phyloP scores from a whole-genome alignment of 2,888 invertebrate species.

The Reticulitermes lucifugus region DNA sequence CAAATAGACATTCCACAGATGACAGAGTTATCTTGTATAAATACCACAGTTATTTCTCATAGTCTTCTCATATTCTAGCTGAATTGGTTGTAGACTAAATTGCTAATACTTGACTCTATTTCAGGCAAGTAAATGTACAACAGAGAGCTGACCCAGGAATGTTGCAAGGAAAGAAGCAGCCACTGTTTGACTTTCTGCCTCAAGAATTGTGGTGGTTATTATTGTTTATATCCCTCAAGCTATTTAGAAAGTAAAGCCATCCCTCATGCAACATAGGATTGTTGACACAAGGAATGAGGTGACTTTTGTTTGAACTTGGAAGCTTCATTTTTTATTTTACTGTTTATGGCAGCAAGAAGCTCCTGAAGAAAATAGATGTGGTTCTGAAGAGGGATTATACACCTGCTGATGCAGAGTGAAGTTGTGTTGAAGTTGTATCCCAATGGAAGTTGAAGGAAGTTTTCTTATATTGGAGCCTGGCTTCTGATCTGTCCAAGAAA shows the following conservation, averaged over 20 bases:
- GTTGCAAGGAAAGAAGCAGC: slow-evolving; percentile 13
- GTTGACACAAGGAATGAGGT: background rate
- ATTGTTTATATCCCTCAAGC: background rate
- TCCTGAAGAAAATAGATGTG: slow-evolving; percentile 16
- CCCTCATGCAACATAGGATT: slow-evolving; percentile 12
- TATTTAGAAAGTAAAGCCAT: background rate
- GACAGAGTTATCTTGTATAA: too few species aligned
- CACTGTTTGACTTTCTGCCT: background rate
- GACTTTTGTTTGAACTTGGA: slow-evolving; percentile 11
- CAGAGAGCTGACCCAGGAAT: slow-evolving; percentile 2
- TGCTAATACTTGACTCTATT: background rate
- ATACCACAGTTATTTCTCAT: too few species aligned
- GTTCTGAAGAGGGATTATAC: background rate
- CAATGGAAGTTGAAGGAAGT: background rate
- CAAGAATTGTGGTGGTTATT: slow-evolving; percentile 7
- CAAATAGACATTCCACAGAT: too few species aligned
- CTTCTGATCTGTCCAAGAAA: background rate
- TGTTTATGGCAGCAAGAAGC: background rate
- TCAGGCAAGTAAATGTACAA: background rate
- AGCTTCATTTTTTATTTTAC: background rate
- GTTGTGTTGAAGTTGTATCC: slow-evolving; percentile 13
- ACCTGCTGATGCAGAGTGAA: background rate
- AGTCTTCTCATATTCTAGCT: too few species aligned
- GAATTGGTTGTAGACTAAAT: too few species aligned
- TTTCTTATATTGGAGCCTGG: slow-evolving; percentile 7